Evolutionary conservation across 2,113 vertebrate genomes (phyloP), one percentile per base, ranked within the genome.

Genomic region (Boulengeromyrus knoepffleri): DNA sequence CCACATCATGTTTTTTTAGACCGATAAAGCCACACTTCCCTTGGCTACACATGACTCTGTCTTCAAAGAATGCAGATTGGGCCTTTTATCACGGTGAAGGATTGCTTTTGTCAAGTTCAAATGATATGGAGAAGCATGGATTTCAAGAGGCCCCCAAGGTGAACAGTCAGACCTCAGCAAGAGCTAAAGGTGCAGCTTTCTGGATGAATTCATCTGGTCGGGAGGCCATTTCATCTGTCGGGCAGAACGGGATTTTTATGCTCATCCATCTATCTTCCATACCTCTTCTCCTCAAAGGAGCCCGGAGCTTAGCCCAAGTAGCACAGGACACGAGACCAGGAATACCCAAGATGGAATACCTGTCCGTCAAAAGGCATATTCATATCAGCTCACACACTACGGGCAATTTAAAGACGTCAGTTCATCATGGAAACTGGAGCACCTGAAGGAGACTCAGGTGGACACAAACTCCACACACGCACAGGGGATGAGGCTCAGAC

Each of bases 41-140:
- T 90, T 58, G 17, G 85, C 46, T 36, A 21, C 58, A 66, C 45
- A 90, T 74, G 56, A 90, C 89, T 90, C 62, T 84, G 47, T 39
- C 42, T 87, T 87, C 56, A 52, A 87, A 90, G 62, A 90, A 90
- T 90, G 89, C 46, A 17, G 66, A 84, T 39, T n/a, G 89, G 84
- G 58, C 21, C 27, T 87, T 90, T 86, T 87, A 86, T 87, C 89
- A 87, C 47, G 15, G 58, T 87, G 89, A 90, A 56, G 19, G 56
- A 70, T 85, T 85, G 74, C 52, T 85, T 89, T 85, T 85, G 89
- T 89, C 89, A 89, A 89, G 89, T 89, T 62, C 50, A 89, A 89
- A 62, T 85, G 80, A 85, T 89, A 46, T 13, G 46, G 89, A 39
- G 24, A 42, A 36, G 52, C 39, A 15, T 89, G 77, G 39, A 45